phyloP scores from a whole-genome alignment of 1,140 invertebrate species.

The Aphis gossypii region DNA sequence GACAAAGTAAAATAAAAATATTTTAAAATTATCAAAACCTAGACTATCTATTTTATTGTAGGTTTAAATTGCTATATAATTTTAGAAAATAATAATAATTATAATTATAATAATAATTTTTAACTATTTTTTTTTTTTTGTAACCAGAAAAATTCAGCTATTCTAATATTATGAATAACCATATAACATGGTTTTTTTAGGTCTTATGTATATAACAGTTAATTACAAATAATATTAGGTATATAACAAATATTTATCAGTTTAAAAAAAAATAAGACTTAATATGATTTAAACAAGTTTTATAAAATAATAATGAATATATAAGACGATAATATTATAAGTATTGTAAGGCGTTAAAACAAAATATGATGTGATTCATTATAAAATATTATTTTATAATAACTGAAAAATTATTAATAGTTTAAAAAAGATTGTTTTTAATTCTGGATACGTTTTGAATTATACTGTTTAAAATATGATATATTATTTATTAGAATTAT shows the following conservation, averaged over 20 bases:
- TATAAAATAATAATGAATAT: too few species aligned
- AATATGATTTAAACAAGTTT: too few species aligned
- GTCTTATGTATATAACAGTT: not conserved
- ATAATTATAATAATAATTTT: not conserved
- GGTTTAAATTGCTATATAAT: not conserved
- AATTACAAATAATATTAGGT: too few species aligned
- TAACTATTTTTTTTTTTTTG: not conserved
- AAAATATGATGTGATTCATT: not conserved
- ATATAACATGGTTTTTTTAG: not conserved
- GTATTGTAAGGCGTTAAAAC: not conserved
- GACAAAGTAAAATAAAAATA: too few species aligned
- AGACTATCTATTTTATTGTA: not conserved
- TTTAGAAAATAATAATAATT: not conserved
- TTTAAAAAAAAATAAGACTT: too few species aligned
- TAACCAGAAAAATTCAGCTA: not conserved
- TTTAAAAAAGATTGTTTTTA: not conserved
- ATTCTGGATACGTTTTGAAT: not conserved
- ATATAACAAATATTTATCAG: too few species aligned
- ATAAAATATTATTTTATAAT: not conserved
- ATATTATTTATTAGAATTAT: not conserved
- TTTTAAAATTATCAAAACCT: not conserved
- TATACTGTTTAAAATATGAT: not conserved
- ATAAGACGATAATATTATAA: too few species aligned
- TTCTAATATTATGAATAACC: not conserved
- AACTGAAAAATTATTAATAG: not conserved